A percentile compares a stretch with the other conserved stretches of the same genome.
phyloP scores from a whole-genome alignment of 2,797 vertebrate genomes.

The Pempheris klunzingeri region DNA sequence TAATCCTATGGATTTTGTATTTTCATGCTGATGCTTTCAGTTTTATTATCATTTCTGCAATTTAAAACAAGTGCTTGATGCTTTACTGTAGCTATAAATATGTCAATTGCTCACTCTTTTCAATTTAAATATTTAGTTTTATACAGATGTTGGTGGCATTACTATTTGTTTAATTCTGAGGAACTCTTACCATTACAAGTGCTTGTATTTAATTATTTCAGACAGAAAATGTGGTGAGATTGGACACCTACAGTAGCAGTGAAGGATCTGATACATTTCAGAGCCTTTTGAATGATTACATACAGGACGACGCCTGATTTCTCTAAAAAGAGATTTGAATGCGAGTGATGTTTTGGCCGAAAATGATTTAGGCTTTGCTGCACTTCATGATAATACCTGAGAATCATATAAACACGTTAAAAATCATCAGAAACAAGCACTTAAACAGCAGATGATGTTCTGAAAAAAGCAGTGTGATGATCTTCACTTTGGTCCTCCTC shows the following conservation, averaged over 20 bases:
- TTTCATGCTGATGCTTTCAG: neutral
- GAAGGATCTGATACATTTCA: neutral
- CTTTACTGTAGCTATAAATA: neutral
- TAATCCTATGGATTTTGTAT: slow-evolving; percentile 23
- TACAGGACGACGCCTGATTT: neutral
- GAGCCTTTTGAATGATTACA: neutral
- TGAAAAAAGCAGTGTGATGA: neutral
- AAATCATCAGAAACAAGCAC: slow-evolving; percentile 1
- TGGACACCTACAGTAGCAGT: neutral
- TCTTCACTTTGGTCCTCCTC: neutral
- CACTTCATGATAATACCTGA: neutral
- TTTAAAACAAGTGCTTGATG: slow-evolving; percentile 27
- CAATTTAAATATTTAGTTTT: neutral
- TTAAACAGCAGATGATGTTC: neutral
- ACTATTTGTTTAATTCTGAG: neutral
- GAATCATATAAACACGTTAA: neutral
- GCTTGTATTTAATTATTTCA: slow-evolving; percentile 3
- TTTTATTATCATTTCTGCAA: slow-evolving; percentile 26
- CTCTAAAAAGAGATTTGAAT: slow-evolving; percentile 7
- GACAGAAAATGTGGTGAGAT: neutral
- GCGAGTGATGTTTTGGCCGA: neutral
- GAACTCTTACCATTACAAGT: neutral
- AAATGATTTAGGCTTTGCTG: neutral
- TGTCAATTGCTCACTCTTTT: neutral
- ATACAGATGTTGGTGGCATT: neutral